Conservation (phyloP, 2,113 vertebrate genomes). For the Peromyscus polionotus region DNA sequence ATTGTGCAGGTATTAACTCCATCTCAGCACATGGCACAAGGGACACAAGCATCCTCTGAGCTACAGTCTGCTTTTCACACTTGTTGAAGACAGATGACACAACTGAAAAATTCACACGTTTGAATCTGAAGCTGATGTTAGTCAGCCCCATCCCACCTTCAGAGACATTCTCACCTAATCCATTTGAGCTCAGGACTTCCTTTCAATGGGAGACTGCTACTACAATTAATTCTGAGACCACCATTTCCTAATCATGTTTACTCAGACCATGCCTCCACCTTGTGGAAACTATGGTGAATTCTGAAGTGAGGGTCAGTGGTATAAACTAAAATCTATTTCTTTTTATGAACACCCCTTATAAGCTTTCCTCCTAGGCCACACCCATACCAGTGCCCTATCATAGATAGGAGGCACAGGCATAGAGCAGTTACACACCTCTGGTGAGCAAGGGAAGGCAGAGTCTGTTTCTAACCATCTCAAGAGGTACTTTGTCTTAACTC, state of each 20-base stretch:
- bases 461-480: not conserved
- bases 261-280: not conserved
- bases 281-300: not conserved
- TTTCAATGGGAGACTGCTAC: not conserved
- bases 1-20: not conserved
- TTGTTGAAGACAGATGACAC: not conserved
- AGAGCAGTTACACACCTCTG: not conserved
- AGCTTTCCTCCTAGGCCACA: not conserved
- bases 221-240: not conserved
- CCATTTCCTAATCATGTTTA: not conserved
- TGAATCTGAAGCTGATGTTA: not conserved
- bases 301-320: not conserved
- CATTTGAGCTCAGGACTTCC: not conserved
- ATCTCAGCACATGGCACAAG: not conserved
- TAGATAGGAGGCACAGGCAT: not conserved
- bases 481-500: not conserved
- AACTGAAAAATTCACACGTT: not conserved
- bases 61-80: not conserved
- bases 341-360: not conserved
- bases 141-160: not conserved
- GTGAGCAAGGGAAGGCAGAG: not conserved
- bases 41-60: not conserved
- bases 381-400: not conserved
- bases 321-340: not conserved
- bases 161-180: not conserved